Evolutionary conservation across 2,797 vertebrate genomes (phyloP).

Genomic region (Pygocentrus nattereri): DNA sequence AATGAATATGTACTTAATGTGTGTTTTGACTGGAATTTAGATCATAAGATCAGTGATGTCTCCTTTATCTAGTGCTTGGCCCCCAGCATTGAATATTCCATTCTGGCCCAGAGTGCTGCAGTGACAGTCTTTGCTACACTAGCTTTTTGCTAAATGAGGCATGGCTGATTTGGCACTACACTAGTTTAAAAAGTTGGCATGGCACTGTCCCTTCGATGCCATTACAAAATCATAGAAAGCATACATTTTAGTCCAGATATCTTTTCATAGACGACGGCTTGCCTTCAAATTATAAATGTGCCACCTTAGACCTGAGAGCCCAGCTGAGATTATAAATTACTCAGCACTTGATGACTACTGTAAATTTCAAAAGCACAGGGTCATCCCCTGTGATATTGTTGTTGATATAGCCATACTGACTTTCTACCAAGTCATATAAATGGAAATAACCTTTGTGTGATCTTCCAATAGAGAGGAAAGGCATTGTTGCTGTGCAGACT

Average conservation of each 20-base stretch:
- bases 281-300: conserved; percentile 9
- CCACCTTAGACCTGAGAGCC: neutral
- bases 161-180: neutral
- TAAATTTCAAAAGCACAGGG: conserved; percentile 15
- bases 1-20: no score
- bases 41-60: conserved; percentile 9
- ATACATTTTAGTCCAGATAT: neutral
- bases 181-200: neutral
- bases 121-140: neutral
- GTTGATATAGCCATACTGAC: conserved; percentile 23
- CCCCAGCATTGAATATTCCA: neutral
- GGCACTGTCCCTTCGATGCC: neutral
- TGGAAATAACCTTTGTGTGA: conserved; percentile 34
- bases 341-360: neutral
- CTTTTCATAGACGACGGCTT: neutral
- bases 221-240: neutral
- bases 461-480: conserved; percentile 8
- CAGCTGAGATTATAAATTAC: neutral
- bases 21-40: no score
- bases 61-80: neutral
- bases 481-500: neutral
- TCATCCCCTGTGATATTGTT: conserved; percentile 12
- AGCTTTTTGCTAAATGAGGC: conserved; percentile 32
- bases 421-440: conserved; percentile 16
- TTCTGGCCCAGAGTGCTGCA: neutral